A percentile compares a stretch with the other conserved stretches of the same genome.
Conservation (phyloP, 2,888 invertebrate genomes). For the Heliconius ethilla region DNA sequence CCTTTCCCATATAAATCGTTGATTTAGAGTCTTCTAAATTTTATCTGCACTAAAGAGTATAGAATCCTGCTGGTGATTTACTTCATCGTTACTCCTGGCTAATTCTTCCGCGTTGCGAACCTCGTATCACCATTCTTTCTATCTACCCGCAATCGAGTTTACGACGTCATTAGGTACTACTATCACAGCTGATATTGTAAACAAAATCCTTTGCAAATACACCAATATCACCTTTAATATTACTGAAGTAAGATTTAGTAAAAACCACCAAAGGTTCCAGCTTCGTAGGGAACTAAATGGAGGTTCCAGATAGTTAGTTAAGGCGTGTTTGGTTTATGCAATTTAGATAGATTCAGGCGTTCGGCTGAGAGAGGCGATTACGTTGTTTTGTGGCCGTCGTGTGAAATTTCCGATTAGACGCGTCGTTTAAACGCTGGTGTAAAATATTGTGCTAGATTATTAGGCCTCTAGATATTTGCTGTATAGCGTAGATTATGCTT, state of each 20-base stretch:
- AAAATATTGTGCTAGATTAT: slow-evolving; percentile 37
- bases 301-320: slow-evolving; percentile 36
- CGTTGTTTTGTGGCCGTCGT: slow-evolving; percentile 46
- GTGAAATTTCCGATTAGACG: slow-evolving; percentile 44
- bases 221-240: slow-evolving; percentile 37
- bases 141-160: slow-evolving; percentile 57
- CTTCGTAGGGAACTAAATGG: slow-evolving; percentile 35
- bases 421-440: slow-evolving; percentile 34
- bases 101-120: slow-evolving; percentile 77
- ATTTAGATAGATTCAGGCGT: slow-evolving; percentile 46
- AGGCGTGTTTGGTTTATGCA: slow-evolving; percentile 48
- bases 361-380: slow-evolving; percentile 48
- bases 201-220: slow-evolving; percentile 18
- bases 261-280: slow-evolving; percentile 13
- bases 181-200: slow-evolving; percentile 61
- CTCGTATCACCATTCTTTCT: slow-evolving; percentile 62
- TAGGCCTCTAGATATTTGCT: slow-evolving; percentile 1
- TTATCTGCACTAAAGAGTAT: slow-evolving; percentile 65
- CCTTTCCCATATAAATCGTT: slow-evolving; percentile 52
- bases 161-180: slow-evolving; percentile 73
- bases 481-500: not conserved
- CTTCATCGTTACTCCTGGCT: slow-evolving; percentile 71
- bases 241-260: slow-evolving; percentile 30
- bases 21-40: slow-evolving; percentile 66
- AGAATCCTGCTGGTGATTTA: slow-evolving; percentile 71